A percentile compares a stretch with the other conserved stretches of the same genome.
Conservation (phyloP, 2,888 invertebrate genomes). For the Polydrusus cervinus region DNA sequence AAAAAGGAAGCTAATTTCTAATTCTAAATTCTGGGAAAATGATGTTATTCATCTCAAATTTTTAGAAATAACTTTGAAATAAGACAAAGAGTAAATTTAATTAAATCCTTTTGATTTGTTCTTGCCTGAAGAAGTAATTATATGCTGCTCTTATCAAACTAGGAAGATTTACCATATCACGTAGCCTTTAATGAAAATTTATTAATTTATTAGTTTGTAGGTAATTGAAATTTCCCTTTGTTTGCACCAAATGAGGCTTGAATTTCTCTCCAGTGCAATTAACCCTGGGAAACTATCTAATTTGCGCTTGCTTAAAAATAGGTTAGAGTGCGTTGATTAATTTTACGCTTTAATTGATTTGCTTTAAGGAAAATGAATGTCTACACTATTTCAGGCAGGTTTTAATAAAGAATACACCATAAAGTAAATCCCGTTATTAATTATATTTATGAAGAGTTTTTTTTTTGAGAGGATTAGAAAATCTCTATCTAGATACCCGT, state of each 20-base stretch:
- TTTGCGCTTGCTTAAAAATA: slow-evolving; percentile 24
- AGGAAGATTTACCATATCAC: slow-evolving; percentile 8
- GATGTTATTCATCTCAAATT: too few relatives aligned
- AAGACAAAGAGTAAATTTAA: neutral
- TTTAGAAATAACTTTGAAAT: too few relatives aligned
- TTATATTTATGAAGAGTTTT: too few relatives aligned
- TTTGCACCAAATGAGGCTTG: slow-evolving; percentile 29
- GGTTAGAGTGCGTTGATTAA: slow-evolving; percentile 24
- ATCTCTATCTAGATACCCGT: too few relatives aligned
- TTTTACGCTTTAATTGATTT: slow-evolving; percentile 19
- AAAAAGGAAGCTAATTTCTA: too few relatives aligned
- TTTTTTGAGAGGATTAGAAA: too few relatives aligned
- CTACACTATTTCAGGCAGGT: neutral
- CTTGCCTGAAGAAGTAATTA: neutral
- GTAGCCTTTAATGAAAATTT: slow-evolving; percentile 21
- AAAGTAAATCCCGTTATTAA: neutral
- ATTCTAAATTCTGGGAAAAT: too few relatives aligned
- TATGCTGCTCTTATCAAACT: neutral
- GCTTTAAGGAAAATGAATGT: slow-evolving; percentile 2
- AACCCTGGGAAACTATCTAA: slow-evolving; percentile 26
- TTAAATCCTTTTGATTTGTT: neutral
- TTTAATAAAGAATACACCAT: neutral
- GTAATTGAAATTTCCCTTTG: slow-evolving; percentile 27
- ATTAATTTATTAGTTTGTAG: slow-evolving; percentile 25
- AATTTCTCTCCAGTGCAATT: slow-evolving; percentile 29